These are phyloP conservation scores for Avahi laniger DNA, from an alignment of 2,797 vertebrate species.

Conservation along the genomic window DNA sequence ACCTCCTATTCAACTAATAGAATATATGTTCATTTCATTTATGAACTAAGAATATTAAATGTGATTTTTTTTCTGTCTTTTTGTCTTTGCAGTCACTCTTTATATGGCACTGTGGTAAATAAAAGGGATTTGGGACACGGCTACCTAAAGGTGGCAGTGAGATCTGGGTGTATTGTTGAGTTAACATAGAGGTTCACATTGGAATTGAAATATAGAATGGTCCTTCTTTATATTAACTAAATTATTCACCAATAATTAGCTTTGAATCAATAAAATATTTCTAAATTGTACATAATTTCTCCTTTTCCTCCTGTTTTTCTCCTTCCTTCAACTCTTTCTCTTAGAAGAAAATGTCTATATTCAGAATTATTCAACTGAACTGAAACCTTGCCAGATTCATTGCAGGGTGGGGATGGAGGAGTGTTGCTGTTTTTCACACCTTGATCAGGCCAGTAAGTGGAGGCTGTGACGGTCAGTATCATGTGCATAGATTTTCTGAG, in stretches of 20 bases:
- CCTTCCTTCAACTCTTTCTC: background rate
- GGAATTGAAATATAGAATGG: background rate
- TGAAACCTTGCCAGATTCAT: background rate
- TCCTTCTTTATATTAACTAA: background rate
- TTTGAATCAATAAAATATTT: background rate
- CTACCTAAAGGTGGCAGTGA: background rate
- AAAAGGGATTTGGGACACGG: background rate
- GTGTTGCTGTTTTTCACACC: background rate
- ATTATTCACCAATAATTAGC: background rate
- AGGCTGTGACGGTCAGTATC: background rate
- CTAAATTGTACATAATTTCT: background rate
- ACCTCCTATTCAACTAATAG: background rate
- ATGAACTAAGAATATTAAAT: background rate
- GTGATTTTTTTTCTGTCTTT: background rate
- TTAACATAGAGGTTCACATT: background rate
- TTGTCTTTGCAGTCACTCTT: background rate
- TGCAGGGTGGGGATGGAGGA: fast-evolving
- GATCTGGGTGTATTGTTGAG: background rate
- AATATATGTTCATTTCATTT: background rate
- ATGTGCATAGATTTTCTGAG: background rate
- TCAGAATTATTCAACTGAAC: background rate
- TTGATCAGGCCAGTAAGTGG: background rate
- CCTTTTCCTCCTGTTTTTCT: background rate
- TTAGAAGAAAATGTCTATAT: background rate
- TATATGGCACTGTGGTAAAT: background rate